Evolutionary conservation across 2,888 invertebrate species (phyloP).

Genomic region (Drosophila kuntzei): DNA sequence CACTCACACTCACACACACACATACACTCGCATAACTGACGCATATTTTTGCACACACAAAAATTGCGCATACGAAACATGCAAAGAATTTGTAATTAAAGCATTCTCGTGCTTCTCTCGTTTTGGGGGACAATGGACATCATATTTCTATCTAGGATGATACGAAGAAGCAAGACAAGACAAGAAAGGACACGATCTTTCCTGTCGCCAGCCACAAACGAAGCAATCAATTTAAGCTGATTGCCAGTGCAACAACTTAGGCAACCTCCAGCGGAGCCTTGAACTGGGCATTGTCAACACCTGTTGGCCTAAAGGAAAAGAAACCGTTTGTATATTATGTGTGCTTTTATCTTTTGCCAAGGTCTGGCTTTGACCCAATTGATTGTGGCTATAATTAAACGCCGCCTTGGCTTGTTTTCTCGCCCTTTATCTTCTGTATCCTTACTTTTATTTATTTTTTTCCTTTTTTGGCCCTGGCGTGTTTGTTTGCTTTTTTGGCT

Average conservation of each 20-base stretch:
- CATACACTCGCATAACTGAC: slow-evolving; percentile 18
- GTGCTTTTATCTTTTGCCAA: neutral
- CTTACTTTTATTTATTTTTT: slow-evolving; percentile 9
- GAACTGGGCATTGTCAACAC: slow-evolving; percentile 14
- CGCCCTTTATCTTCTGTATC: slow-evolving; percentile 1
- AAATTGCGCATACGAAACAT: slow-evolving; percentile 47
- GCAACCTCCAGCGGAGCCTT: neutral
- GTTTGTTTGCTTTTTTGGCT: neutral
- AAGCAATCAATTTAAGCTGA: slow-evolving; percentile 71
- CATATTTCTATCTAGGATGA: neutral
- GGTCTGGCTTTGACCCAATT: slow-evolving; percentile 12
- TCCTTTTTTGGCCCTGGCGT: neutral
- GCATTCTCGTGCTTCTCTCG: slow-evolving; percentile 37
- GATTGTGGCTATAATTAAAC: slow-evolving; percentile 26
- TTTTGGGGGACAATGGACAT: neutral
- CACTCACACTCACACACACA: neutral
- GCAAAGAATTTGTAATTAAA: slow-evolving; percentile 77
- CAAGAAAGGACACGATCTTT: neutral
- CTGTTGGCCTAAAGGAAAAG: slow-evolving; percentile 6
- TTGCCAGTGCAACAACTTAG: slow-evolving; percentile 43
- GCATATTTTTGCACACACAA: slow-evolving; percentile 55
- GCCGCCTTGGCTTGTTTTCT: slow-evolving; percentile 6
- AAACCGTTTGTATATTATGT: neutral
- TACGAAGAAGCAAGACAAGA: neutral
- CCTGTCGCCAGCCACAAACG: slow-evolving; percentile 6